Evolutionary conservation across 2,888 invertebrate genomes (phyloP), one percentile per base, ranked within the genome.

Genomic region (Oscheius sp.): DNA sequence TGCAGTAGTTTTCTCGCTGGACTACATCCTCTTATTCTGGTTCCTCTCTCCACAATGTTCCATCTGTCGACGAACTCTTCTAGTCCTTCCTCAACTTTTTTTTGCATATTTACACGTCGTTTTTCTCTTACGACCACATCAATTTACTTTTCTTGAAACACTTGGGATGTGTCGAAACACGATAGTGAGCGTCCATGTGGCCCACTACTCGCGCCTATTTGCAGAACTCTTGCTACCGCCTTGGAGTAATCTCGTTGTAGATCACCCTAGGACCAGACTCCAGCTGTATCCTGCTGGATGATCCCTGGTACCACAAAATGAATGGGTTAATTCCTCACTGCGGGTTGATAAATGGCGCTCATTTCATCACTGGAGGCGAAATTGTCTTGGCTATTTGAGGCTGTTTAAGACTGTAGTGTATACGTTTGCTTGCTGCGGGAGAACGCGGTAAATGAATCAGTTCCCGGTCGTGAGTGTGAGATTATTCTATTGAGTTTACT

Each of bases 401-500:
- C 4, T 3, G 42, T 42, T 42, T 3, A 5, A 5, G 42, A 42
- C 7, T 42, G 42, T 5, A 42, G 4, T 42, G 42, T 42, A 42
- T 42, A 42, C 42, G 7, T 42, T 21, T 21, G 21, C 42, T 42
- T 42, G 42, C 42, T 21, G 21, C 21, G 21, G 21, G 42, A 42
- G 42, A 42, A 42, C 42, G 42, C 42, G 7, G 42, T 21, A 21
- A 42, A 42, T 42, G 42, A 42, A 42, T 42, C 42, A 42, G 42
- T 42, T 42, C 42, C 42, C 42, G 42, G 3, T 58, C 58, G 58
- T 58, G 58, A 32, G 32, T 58, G 33, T n/a, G 11, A 33, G 58
- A 58, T 58, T 58, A 58, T 58, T 11, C 58, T 32, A 11, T 33
- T 29, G 11, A 33, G 58, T 58, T 58, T 58, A 58, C 58, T 58